A percentile compares a stretch with the other conserved stretches of the same genome.
These are phyloP conservation scores for Malurus leucopterus DNA, from an alignment of 2,797 vertebrate genomes.

Conservation along the genomic window DNA sequence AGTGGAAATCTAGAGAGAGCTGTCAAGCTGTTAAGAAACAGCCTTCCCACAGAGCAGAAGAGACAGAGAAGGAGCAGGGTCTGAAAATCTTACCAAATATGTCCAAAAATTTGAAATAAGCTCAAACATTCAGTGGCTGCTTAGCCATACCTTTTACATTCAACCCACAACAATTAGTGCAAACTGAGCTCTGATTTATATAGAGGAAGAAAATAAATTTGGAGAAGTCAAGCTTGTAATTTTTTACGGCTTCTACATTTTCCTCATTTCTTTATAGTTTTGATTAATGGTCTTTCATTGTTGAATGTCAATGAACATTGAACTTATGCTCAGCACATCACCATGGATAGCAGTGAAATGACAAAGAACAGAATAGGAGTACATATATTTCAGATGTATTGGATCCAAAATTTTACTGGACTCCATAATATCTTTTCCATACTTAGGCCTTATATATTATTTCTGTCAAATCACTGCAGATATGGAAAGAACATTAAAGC, in stretches of 20 bases:
- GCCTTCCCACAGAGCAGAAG: constrained; percentile 58
- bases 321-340: constrained; percentile 2
- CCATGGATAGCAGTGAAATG: not conserved
- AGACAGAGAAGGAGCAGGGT: constrained; percentile 44
- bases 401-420: not conserved
- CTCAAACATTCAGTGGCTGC: constrained; percentile 35
- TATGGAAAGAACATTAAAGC: not conserved
- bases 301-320: not conserved
- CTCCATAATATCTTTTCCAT: not conserved
- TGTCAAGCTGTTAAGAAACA: constrained; percentile 53
- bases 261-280: constrained; percentile 16
- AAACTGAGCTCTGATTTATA: constrained; percentile 29
- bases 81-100: constrained; percentile 60
- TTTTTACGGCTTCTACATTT: constrained; percentile 12
- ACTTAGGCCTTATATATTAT: not conserved
- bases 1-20: constrained; percentile 2
- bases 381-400: not conserved
- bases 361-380: constrained; percentile 1
- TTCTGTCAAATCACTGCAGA: not conserved
- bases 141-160: constrained; percentile 45
- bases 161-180: not conserved
- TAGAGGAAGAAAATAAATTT: constrained; percentile 25
- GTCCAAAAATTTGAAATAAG: constrained; percentile 51
- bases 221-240: not conserved
- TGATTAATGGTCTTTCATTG: constrained; percentile 22